Conservation (phyloP, 2,797 vertebrate species). For the Sphenodon punctatus region DNA sequence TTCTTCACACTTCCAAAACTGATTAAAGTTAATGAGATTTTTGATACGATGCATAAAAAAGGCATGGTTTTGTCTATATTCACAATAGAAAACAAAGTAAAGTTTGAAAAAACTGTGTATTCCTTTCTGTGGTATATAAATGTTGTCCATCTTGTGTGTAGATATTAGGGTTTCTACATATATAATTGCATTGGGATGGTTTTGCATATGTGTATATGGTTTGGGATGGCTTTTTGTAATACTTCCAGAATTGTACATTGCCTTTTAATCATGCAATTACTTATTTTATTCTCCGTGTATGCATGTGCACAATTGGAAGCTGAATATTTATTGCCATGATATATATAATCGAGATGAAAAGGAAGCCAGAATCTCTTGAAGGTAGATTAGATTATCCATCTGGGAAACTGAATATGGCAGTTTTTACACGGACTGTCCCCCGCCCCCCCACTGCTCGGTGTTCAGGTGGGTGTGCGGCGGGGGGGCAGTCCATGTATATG, state of each 20-base stretch:
- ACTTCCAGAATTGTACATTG: neutral
- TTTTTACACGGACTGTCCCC: too few species aligned
- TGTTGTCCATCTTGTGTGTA: constrained; percentile 6
- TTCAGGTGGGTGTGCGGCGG: too few species aligned
- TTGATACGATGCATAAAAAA: neutral
- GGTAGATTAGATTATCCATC: neutral
- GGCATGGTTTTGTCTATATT: neutral
- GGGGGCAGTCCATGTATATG: too few species aligned
- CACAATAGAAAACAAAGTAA: neutral
- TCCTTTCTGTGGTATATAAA: neutral
- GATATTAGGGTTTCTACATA: neutral
- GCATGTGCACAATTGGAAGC: neutral
- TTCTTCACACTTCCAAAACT: constrained; percentile 9
- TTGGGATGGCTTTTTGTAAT: neutral
- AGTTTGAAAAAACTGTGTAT: neutral
- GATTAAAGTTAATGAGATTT: neutral
- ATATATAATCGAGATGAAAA: neutral
- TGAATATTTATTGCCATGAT: neutral
- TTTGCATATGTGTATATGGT: neutral
- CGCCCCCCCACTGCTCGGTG: too few species aligned
- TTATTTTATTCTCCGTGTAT: neutral
- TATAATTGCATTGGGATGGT: neutral
- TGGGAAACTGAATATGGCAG: neutral
- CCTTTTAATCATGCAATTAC: neutral
- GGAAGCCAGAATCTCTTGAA: neutral